Conservation (phyloP, 2,113 vertebrate species). For the Dicaeum eximium region DNA sequence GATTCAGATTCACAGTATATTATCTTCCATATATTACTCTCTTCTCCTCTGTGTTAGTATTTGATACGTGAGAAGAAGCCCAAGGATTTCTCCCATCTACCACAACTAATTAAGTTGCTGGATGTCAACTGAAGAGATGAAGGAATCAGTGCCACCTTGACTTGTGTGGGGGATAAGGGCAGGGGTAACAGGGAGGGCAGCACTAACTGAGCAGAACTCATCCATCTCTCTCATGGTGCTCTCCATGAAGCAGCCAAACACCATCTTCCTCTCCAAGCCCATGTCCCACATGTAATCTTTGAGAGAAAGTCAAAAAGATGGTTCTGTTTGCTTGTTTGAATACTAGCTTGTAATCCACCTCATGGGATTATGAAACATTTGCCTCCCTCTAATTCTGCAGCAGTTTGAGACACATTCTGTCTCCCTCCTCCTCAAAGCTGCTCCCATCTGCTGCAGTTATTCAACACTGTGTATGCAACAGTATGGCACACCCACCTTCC, state of each 20-base stretch:
- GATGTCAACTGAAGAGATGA: neutral
- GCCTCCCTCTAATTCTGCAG: neutral
- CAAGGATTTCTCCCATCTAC: neutral
- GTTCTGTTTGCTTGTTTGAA: neutral
- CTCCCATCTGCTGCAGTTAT: constrained; percentile 49
- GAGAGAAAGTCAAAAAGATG: neutral
- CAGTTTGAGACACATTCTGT: constrained; percentile 49
- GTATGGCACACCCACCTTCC: constrained; percentile 22
- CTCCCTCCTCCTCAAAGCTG: constrained; percentile 27
- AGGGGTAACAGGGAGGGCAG: neutral
- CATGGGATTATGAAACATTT: neutral
- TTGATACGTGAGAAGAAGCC: fast-evolving
- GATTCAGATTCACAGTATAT: neutral
- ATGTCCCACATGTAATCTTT: neutral
- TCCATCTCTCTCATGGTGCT: neutral
- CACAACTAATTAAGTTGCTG: neutral
- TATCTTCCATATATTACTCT: neutral
- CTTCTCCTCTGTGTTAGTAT: neutral
- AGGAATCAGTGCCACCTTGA: neutral
- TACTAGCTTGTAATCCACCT: neutral
- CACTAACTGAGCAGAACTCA: neutral
- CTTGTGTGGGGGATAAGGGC: neutral
- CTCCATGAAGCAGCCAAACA: neutral
- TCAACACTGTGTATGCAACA: neutral
- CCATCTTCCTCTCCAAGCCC: neutral